phyloP scores from a whole-genome alignment of 2,888 invertebrate genomes.

The Drosophila formosana region DNA sequence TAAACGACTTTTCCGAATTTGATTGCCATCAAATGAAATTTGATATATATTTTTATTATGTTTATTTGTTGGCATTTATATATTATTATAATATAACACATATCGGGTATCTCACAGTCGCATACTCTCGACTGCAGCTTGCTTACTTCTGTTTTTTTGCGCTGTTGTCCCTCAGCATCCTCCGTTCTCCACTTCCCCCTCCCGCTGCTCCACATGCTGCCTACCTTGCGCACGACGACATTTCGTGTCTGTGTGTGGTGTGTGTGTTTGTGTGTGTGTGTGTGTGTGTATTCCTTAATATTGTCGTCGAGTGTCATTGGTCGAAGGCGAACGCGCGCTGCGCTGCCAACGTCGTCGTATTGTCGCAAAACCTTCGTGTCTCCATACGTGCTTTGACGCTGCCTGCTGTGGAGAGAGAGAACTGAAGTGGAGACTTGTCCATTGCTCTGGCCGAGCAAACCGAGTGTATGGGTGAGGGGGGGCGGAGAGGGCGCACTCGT shows the following conservation, averaged over 20 bases:
- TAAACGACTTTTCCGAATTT: too few species aligned
- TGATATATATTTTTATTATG: too few species aligned
- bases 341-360: conserved; percentile 58
- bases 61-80: too few species aligned
- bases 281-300: conserved; percentile 73
- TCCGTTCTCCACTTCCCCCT: conserved; percentile 17
- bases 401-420: background rate
- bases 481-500: background rate
- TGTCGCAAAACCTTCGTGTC: conserved; percentile 63
- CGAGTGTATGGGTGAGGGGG: conserved; percentile 12
- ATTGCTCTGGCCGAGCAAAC: conserved; percentile 13
- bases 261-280: conserved; percentile 25
- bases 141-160: conserved; percentile 10
- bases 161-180: conserved; percentile 65
- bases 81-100: too few species aligned
- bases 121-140: too few species aligned
- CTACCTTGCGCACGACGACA: conserved; percentile 52
- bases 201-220: background rate
- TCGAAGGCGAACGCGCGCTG: conserved; percentile 68
- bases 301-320: conserved; percentile 85
- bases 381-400: conserved; percentile 25
- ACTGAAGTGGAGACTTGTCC: background rate
- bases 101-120: too few species aligned
- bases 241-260: conserved; percentile 55
- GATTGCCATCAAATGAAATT: too few species aligned